Evolutionary conservation across 1,140 invertebrate species (phyloP), one percentile per base, ranked within the genome.

Genomic region (Procambarus clarkii): DNA sequence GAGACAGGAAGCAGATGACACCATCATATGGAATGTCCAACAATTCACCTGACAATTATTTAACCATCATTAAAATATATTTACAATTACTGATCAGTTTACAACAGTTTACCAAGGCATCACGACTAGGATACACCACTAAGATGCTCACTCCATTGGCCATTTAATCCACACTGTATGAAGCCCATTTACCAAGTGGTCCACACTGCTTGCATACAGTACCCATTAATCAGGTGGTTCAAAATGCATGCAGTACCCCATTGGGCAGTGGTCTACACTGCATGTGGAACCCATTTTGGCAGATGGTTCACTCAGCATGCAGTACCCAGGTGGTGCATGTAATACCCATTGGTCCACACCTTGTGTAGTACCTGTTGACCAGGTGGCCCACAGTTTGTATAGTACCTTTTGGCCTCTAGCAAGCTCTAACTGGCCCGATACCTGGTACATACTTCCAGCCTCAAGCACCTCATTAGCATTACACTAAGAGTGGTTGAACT

Each of bases 51-150:
- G 18, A 79, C 4, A 45, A 80, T n/a, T 50, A 34, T 58, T 83
- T 45, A 69, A 13, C 24, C 50, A 46, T 83, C 24, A 21, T 18
- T 83, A 45, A n/a, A 54, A 58, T 78, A 44, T 87, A 60, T 87
- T n/a, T 87, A 60, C 45, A 54, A 5, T 18, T 46, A 54, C 45
- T 54, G 24, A 45, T 48, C 18, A 46, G 48, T 3, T 54, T 24
- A 24, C 77, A 79, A 54, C 48, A 79, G 13, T 34, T 48, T 54
- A 46, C 45, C 45, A 79, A 9, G 24, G 77, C 77, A 79, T 13
- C 18, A 79, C 9, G 45, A 79, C 45, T 54, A 79, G 77, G 45
- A 48, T 11, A 74, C 69, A 74, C 21, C 24, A 74, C 69, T 74
- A 34, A 3, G 69, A 74, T 74, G n/a, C 69, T 64, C 60, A 18